Percentiles rank a stretch among this genome's conserved stretches.
phyloP scores from a whole-genome alignment of 2,888 invertebrate genomes.

The Timema podura region DNA sequence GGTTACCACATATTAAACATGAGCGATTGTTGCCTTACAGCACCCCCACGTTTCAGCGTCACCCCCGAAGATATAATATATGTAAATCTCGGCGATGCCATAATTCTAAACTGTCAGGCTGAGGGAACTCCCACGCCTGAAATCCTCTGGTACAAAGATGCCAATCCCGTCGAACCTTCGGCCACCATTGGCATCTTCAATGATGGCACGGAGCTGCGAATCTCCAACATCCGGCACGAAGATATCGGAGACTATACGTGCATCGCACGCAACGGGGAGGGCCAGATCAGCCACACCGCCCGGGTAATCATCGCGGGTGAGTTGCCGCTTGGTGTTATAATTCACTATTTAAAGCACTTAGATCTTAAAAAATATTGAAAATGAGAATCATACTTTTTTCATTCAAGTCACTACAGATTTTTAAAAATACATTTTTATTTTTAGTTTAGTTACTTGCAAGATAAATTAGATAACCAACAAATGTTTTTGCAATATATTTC shows the following conservation, averaged over 20 bases:
- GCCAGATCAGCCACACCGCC: constrained; percentile 92
- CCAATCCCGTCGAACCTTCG: constrained; percentile 83
- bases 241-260: constrained; percentile 97
- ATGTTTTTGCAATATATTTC: no score
- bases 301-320: constrained; percentile 89
- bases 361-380: neutral
- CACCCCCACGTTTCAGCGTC: constrained; percentile 91
- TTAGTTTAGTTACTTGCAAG: no score
- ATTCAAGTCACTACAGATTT: neutral
- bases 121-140: constrained; percentile 94
- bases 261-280: constrained; percentile 92
- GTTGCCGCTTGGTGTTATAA: constrained; percentile 83
- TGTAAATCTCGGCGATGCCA: constrained; percentile 93
- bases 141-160: constrained; percentile 95
- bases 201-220: constrained; percentile 89
- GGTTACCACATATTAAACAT: no score
- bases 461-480: no score
- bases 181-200: constrained; percentile 86
- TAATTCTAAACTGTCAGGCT: constrained; percentile 94
- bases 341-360: constrained; percentile 55
- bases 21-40: constrained; percentile 43
- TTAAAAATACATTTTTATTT: no score
- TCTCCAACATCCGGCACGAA: constrained; percentile 86
- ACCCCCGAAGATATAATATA: constrained; percentile 95
- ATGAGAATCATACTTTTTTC: neutral